phyloP scores from a whole-genome alignment of 2,797 vertebrate species.

The Naso thynnoides region DNA sequence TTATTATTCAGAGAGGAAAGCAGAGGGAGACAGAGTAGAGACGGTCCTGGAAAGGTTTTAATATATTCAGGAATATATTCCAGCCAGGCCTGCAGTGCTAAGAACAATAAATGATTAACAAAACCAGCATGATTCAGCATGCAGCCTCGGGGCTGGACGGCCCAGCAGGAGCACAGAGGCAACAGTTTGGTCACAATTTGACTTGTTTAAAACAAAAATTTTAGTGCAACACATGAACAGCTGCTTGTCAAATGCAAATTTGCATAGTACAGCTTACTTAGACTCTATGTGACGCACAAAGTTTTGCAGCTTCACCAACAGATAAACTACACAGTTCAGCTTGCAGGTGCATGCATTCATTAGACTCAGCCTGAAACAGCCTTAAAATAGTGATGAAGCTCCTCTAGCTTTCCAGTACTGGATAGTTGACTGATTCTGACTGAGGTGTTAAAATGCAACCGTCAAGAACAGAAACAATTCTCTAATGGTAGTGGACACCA shows the following conservation, averaged over 20 bases:
- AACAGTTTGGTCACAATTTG: background rate
- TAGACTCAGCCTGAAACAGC: background rate
- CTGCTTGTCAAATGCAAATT: conserved; percentile 1
- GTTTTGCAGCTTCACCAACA: conserved; percentile 1
- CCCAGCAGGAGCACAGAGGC: conserved; percentile 12
- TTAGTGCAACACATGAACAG: background rate
- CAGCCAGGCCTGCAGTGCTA: conserved; percentile 12
- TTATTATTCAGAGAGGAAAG: conserved; percentile 28
- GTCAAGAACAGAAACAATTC: background rate
- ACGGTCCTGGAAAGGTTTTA: conserved; percentile 37
- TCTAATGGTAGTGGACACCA: background rate
- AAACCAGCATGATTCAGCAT: conserved; percentile 45
- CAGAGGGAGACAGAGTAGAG: conserved; percentile 9
- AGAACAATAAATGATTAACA: conserved; percentile 53
- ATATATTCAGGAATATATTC: conserved; percentile 40
- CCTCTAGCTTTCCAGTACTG: background rate
- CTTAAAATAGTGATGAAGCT: background rate
- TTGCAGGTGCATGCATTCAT: background rate
- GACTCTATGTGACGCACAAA: background rate
- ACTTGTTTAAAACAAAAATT: conserved; percentile 14
- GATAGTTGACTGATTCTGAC: background rate
- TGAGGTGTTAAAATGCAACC: background rate
- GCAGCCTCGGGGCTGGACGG: conserved; percentile 9
- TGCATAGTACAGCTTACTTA: background rate
- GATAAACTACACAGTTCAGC: background rate